Evolutionary conservation across 2,888 invertebrate species (phyloP).

Genomic region (Branchipolynoe longqiensis): DNA sequence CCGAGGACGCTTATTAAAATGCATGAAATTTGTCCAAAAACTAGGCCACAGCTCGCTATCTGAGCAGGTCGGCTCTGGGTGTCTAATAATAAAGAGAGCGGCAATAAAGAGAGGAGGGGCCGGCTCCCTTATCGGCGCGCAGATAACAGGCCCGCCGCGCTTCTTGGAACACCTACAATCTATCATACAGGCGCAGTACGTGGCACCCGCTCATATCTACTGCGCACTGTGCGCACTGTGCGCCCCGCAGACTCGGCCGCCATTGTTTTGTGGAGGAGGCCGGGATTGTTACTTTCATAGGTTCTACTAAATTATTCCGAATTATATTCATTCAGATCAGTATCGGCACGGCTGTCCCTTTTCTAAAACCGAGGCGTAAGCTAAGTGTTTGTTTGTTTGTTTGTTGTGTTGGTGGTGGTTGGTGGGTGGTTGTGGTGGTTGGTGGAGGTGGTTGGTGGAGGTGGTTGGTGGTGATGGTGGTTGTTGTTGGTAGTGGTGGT

Average conservation of each 20-base stretch:
- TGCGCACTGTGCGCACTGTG: too few relatives aligned
- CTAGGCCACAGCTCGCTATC: not conserved
- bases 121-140: not conserved
- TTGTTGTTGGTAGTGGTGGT: too few relatives aligned
- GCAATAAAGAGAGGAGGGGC: constrained; percentile 5
- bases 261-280: too few relatives aligned
- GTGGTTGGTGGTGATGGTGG: not conserved
- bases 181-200: constrained; percentile 5
- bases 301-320: too few relatives aligned
- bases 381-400: constrained; percentile 9
- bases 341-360: too few relatives aligned
- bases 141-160: not conserved
- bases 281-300: too few relatives aligned
- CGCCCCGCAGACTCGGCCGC: too few relatives aligned
- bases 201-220: not conserved
- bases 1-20: not conserved
- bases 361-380: too few relatives aligned
- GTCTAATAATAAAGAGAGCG: not conserved
- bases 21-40: constrained; percentile 18
- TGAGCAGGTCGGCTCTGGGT: not conserved
- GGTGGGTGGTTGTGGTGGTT: not conserved
- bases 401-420: not conserved
- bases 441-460: not conserved
- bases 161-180: constrained; percentile 9
- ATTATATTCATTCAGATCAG: too few relatives aligned